Evolutionary conservation across 2,113 vertebrate genomes (phyloP).

Genomic region (Gulo gulo): DNA sequence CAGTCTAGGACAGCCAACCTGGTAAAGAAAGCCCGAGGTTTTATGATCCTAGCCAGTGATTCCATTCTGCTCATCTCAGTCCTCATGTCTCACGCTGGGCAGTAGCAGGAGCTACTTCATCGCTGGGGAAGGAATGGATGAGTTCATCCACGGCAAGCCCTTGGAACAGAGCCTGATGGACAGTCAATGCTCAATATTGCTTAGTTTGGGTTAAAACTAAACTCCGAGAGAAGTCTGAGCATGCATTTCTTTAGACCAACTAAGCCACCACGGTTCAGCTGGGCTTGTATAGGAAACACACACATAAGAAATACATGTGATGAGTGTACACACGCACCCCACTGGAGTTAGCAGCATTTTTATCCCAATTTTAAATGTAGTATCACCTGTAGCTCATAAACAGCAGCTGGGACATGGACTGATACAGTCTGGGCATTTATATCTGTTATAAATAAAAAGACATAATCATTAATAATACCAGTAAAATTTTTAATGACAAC

Average conservation of each 20-base stretch:
- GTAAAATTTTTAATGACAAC: too few species aligned
- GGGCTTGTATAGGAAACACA: background rate
- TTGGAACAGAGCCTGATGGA: background rate
- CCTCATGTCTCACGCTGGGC: background rate
- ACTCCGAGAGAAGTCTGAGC: background rate
- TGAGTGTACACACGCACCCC: fast-evolving
- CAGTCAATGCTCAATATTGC: fast-evolving
- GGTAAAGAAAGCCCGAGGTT: background rate
- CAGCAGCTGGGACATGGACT: fast-evolving
- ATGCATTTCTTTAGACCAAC: background rate
- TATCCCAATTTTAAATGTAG: background rate
- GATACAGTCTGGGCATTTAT: fast-evolving
- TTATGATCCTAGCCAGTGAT: background rate
- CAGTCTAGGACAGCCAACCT: background rate
- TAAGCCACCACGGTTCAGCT: too few species aligned
- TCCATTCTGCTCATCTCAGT: background rate
- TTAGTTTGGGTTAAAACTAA: background rate
- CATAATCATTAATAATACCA: background rate
- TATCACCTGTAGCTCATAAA: background rate
- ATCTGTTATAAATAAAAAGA: background rate
- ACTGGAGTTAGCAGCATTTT: background rate
- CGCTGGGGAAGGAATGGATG: background rate
- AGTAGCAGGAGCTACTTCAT: fast-evolving
- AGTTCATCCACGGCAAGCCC: background rate
- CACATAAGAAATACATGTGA: background rate